A percentile compares a stretch with the other conserved stretches of the same genome.
phyloP scores from a whole-genome alignment of 2,797 vertebrate genomes.

The Phoebastria nigripes region DNA sequence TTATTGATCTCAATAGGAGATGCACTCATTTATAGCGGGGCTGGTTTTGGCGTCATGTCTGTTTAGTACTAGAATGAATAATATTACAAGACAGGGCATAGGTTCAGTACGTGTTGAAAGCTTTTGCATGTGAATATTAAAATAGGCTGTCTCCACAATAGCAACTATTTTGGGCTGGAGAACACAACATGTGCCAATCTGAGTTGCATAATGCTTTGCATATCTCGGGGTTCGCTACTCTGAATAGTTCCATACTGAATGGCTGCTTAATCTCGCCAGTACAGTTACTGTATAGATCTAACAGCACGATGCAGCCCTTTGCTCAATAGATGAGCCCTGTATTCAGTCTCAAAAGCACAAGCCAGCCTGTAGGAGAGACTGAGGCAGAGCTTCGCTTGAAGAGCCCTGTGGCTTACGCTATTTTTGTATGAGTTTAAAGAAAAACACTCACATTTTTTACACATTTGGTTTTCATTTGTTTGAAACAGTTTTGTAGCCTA shows the following conservation, averaged over 20 bases:
- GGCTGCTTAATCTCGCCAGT: conserved; percentile 31
- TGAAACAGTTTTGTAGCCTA: conserved; percentile 69
- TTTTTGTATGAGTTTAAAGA: conserved; percentile 36
- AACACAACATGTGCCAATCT: conserved; percentile 38
- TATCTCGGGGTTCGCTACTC: not conserved
- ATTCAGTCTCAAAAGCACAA: conserved; percentile 43
- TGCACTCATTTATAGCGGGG: not conserved
- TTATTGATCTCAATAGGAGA: conserved; percentile 43
- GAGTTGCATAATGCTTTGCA: conserved; percentile 44
- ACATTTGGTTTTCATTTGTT: conserved; percentile 76
- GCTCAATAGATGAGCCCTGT: conserved; percentile 19
- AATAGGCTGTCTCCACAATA: conserved; percentile 53
- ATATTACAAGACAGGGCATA: not conserved
- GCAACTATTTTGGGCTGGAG: conserved; percentile 48
- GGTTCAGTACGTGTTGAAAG: conserved; percentile 1
- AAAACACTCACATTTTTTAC: conserved; percentile 32
- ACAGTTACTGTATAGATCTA: not conserved
- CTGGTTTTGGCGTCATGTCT: not conserved
- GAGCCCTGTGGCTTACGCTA: not conserved
- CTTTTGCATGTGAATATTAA: conserved; percentile 54
- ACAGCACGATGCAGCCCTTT: not conserved
- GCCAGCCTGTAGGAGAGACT: not conserved
- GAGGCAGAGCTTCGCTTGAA: not conserved
- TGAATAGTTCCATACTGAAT: conserved; percentile 45
- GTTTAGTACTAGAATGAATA: conserved; percentile 20